These are phyloP conservation scores for Vesta saturnalis DNA, from an alignment of 2,888 invertebrate genomes.

Conservation along the genomic window DNA sequence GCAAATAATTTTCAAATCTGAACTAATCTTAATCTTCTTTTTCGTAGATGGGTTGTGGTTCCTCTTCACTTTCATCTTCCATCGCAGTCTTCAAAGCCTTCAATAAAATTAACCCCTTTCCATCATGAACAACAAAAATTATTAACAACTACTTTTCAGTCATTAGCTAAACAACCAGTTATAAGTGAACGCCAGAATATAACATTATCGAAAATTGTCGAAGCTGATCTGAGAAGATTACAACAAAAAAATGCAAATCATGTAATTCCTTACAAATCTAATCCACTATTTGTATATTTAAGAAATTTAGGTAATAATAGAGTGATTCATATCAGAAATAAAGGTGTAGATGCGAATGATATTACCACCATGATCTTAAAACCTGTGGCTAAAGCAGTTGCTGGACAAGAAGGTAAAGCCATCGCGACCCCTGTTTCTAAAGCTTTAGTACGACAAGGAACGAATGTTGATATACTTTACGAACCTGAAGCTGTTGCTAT, in stretches of 20 bases:
- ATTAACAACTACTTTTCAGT: too few relatives aligned
- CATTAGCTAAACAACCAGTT: too few relatives aligned
- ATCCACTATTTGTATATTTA: constrained; percentile 55
- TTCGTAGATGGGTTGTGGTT: constrained; percentile 31
- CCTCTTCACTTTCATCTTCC: constrained; percentile 26
- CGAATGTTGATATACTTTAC: constrained; percentile 71
- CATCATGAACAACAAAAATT: not conserved
- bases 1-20: not conserved
- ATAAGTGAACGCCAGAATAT: too few relatives aligned
- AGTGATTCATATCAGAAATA: constrained; percentile 51
- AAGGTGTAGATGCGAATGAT: constrained; percentile 40
- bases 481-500: constrained; percentile 76
- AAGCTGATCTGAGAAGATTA: not conserved
- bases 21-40: constrained; percentile 26
- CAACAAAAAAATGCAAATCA: not conserved
- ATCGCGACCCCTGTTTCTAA: constrained; percentile 75
- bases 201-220: not conserved
- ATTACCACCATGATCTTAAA: constrained; percentile 66
- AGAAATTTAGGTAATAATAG: constrained; percentile 51
- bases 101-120: constrained; percentile 24
- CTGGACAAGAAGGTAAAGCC: constrained; percentile 73
- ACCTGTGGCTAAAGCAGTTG: constrained; percentile 74
- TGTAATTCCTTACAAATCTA: constrained; percentile 52
- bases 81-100: constrained; percentile 13
- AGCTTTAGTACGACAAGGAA: constrained; percentile 70